Evolutionary conservation across 2,113 vertebrate genomes (phyloP).

Genomic region (Phyllostomus discolor): DNA sequence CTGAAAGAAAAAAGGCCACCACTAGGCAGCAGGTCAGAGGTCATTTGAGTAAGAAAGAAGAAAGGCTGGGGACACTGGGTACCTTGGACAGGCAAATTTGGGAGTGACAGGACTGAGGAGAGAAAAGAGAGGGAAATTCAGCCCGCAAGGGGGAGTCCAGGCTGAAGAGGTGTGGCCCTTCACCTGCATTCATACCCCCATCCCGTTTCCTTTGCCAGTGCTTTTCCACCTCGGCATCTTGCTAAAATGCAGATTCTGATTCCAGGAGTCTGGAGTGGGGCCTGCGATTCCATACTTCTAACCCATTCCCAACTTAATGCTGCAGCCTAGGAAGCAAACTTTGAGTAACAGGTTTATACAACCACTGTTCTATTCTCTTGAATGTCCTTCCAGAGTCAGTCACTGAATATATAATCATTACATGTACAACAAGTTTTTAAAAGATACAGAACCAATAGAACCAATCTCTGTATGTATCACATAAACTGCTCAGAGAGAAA

Average conservation of each 20-base stretch:
- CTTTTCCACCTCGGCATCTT: not conserved
- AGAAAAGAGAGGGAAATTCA: not conserved
- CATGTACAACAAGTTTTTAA: not conserved
- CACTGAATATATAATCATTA: not conserved
- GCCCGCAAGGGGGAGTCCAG: accelerated
- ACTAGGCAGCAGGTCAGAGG: not conserved
- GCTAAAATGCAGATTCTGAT: not conserved
- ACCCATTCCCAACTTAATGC: not conserved
- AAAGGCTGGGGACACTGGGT: not conserved
- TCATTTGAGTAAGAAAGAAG: not conserved
- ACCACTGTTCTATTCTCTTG: not conserved
- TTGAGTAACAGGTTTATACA: not conserved
- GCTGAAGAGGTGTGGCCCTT: not conserved
- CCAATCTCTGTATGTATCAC: not conserved
- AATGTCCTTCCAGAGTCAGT: not conserved
- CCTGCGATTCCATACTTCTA: not conserved
- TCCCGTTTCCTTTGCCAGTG: too few relatives aligned
- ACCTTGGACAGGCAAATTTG: not conserved
- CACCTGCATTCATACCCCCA: not conserved
- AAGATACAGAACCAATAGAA: not conserved
- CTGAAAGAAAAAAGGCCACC: not conserved
- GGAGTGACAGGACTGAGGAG: too few relatives aligned
- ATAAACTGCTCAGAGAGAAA: not conserved
- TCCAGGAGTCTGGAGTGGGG: not conserved
- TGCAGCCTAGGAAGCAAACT: not conserved